Base-by-base conservation (phyloP, 2,888 invertebrate genomes). In the Minunthozetes semirufus region DNA sequence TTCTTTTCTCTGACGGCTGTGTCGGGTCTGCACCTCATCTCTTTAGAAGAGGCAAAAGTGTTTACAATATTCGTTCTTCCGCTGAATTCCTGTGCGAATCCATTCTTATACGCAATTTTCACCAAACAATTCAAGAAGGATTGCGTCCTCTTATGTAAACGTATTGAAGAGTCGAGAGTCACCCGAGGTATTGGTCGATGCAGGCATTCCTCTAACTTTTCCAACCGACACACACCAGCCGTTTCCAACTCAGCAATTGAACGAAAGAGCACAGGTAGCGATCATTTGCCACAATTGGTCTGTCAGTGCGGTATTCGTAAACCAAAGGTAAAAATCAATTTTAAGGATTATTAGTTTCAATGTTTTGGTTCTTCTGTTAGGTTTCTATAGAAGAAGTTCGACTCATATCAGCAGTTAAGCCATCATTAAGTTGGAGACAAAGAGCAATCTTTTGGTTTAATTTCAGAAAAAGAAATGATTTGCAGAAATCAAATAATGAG, bases 61-160 rank as follows among this genome's bases (percentile, higher is more conserved):
- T 94, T 93, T 82, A 95, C 95, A 1, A 95, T 98, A 56, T 96
- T 98, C 83, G 90, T 98, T 74, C 86, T 97, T 80, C 97, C 98
- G 1, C 85, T 98, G 78, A 98, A 98, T 84, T 93, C 94, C 17
- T 97, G 96, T 84, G 95, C 96, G 84, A 98, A 98, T 85, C 98
- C 98, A 0, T 97, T 97, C 83, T 87, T 98, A 38, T 98, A 98
- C 83, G 97, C 97, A 72, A 96, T 97, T 80, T 88, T 97, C 81
- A 97, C 97, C 9, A 96, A 97, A 82, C 95, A 96, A 83, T 96
- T 96, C 84, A 96, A 96, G 84, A 94, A 94, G 84, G 96, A 97
- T 85, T 96, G 96, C 85, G 92, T 95, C 3, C 88, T 93, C 82
- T 90, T 96, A 76, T 96, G 95, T 85, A 94, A 95, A 83, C 92